Percentiles rank a stretch among this genome's conserved stretches.
Conservation (phyloP, 2,113 vertebrate genomes). For the Gobiocypris rarus region DNA sequence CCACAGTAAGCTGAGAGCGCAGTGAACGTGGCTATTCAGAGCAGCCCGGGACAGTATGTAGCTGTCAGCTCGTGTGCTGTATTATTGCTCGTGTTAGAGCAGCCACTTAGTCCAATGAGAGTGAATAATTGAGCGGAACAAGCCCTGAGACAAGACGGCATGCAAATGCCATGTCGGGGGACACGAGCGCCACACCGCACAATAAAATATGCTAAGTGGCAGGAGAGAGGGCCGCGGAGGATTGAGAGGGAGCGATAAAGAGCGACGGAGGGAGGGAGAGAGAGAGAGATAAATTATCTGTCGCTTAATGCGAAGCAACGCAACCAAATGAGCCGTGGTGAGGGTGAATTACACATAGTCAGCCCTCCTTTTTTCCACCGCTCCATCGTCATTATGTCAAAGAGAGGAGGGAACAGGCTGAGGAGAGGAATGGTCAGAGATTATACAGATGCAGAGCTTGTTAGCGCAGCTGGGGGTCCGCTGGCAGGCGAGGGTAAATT, state of each 20-base stretch:
- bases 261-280: constrained; percentile 61
- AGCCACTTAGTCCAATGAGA: constrained; percentile 80
- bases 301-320: constrained; percentile 78
- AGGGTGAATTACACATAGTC: constrained; percentile 80
- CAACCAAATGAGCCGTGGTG: constrained; percentile 83
- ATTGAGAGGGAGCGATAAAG: constrained; percentile 68
- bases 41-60: constrained; percentile 55
- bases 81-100: constrained; percentile 76
- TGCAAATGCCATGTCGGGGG: constrained; percentile 73
- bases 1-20: not conserved
- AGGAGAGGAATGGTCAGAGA: constrained; percentile 46
- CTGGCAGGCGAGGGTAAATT: constrained; percentile 31
- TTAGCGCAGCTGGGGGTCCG: constrained; percentile 31
- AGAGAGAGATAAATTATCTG: constrained; percentile 79
- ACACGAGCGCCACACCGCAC: constrained; percentile 70
- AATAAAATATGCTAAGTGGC: constrained; percentile 86
- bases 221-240: constrained; percentile 71
- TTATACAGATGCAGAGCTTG: constrained; percentile 35
- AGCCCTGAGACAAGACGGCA: constrained; percentile 72
- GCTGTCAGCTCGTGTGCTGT: constrained; percentile 68
- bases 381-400: constrained; percentile 79
- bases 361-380: constrained; percentile 69
- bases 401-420: constrained; percentile 43
- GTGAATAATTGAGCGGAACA: constrained; percentile 85
- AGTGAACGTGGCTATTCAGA: constrained; percentile 12